A percentile compares a stretch with the other conserved stretches of the same genome.
Evolutionary conservation across 2,888 invertebrate genomes (phyloP).

Genomic region (Neuroscelio doddi): DNA sequence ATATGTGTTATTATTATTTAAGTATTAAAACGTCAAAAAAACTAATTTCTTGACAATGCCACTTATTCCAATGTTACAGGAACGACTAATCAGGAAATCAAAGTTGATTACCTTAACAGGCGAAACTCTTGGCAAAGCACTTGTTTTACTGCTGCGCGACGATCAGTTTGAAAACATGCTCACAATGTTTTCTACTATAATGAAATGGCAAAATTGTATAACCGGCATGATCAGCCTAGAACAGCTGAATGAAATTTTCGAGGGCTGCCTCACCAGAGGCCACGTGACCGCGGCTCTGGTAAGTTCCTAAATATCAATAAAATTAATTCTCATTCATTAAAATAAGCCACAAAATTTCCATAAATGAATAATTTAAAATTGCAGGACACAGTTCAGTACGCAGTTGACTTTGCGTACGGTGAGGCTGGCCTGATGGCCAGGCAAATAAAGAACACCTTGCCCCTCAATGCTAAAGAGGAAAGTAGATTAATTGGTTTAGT

Average conservation of each 20-base stretch:
- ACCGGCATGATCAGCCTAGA: constrained; percentile 74
- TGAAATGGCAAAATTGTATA: constrained; percentile 67
- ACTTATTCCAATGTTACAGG: neutral
- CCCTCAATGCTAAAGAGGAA: constrained; percentile 73
- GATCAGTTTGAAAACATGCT: constrained; percentile 73
- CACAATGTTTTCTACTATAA: constrained; percentile 45
- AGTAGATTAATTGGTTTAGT: constrained; percentile 73
- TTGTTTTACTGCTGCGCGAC: constrained; percentile 70
- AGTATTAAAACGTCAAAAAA: too few relatives aligned
- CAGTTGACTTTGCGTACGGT: constrained; percentile 74
- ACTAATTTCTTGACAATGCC: too few relatives aligned
- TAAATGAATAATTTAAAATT: constrained; percentile 52
- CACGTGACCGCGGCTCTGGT: constrained; percentile 74
- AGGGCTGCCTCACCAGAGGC: constrained; percentile 74
- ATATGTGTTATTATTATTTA: too few relatives aligned
- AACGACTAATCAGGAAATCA: neutral
- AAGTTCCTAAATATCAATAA: constrained; percentile 53
- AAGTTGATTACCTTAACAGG: neutral
- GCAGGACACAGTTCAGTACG: constrained; percentile 75
- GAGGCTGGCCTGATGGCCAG: constrained; percentile 72
- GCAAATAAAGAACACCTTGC: constrained; percentile 66
- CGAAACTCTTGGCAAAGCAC: constrained; percentile 19
- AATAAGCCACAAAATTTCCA: neutral
- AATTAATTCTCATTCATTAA: constrained; percentile 4
- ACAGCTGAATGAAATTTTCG: constrained; percentile 74